phyloP scores from a whole-genome alignment of 1,140 invertebrate genomes.

The Paracyclopina nana region DNA sequence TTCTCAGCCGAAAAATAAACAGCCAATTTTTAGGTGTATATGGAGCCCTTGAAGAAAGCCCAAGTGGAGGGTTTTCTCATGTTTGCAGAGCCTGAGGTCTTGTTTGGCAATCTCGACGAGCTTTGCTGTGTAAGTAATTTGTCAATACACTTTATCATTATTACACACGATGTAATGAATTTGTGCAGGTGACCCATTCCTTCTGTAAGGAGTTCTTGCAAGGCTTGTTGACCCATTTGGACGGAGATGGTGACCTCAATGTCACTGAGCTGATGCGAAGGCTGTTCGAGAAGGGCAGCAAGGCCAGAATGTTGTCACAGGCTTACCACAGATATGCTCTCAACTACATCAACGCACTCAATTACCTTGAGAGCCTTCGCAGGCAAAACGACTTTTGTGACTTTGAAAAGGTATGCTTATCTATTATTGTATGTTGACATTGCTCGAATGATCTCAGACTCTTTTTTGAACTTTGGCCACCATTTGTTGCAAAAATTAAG shows the following conservation, averaged over 20 bases:
- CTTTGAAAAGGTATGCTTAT: constrained; percentile 39
- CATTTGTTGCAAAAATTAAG: too few relatives aligned
- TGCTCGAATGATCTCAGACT: too few relatives aligned
- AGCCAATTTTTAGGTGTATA: constrained; percentile 39
- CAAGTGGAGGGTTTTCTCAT: constrained; percentile 47
- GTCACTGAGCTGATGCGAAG: constrained; percentile 6
- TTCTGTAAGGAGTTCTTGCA: constrained; percentile 45
- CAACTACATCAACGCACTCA: constrained; percentile 40
- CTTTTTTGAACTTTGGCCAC: too few relatives aligned
- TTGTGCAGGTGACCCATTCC: constrained; percentile 38
- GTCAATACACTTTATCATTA: background rate
- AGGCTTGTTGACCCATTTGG: constrained; percentile 31
- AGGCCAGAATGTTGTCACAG: constrained; percentile 26
- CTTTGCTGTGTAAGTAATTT: constrained; percentile 37
- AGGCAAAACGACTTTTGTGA: constrained; percentile 37
- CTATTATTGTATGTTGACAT: too few relatives aligned
- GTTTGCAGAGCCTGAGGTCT: constrained; percentile 43
- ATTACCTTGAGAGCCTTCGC: constrained; percentile 37
- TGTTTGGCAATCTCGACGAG: constrained; percentile 48
- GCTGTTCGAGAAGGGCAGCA: constrained; percentile 14
- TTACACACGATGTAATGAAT: background rate
- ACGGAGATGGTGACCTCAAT: constrained; percentile 3
- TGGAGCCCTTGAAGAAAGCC: constrained; percentile 46
- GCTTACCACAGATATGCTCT: constrained; percentile 40
- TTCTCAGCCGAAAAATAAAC: too few relatives aligned